phyloP scores from a whole-genome alignment of 2,888 invertebrate species.

The Thumatha senex region DNA sequence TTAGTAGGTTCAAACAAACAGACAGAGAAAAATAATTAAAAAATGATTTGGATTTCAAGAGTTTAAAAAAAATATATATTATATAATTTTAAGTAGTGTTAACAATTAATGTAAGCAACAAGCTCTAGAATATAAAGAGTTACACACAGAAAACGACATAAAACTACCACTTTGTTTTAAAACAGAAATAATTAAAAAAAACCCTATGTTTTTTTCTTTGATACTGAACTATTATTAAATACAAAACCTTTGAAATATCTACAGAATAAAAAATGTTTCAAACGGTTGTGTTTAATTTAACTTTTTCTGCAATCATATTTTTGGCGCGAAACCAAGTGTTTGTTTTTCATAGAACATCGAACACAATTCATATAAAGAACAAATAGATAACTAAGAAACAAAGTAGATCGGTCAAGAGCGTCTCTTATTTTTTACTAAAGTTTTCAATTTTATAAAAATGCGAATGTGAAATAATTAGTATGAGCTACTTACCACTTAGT shows the following conservation, averaged over 20 bases:
- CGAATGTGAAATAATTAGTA: slow-evolving; percentile 48
- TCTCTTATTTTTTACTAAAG: slow-evolving; percentile 48
- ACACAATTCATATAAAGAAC: slow-evolving; percentile 4
- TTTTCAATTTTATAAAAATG: slow-evolving; percentile 43
- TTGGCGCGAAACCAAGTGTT: not conserved
- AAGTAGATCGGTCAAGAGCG: slow-evolving; percentile 23
- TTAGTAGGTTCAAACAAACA: too few relatives aligned
- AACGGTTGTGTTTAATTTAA: not conserved
- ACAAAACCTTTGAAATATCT: not conserved
- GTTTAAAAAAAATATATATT: too few relatives aligned
- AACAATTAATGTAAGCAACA: too few relatives aligned
- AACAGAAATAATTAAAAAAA: too few relatives aligned
- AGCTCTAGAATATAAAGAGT: too few relatives aligned
- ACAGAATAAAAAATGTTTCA: not conserved
- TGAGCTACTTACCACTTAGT: slow-evolving; percentile 69
- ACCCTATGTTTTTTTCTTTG: not conserved
- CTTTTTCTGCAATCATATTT: not conserved
- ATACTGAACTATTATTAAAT: not conserved
- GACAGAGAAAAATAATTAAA: too few relatives aligned
- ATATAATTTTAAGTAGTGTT: too few relatives aligned
- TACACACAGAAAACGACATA: too few relatives aligned
- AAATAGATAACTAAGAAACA: slow-evolving; percentile 7
- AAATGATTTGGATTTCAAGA: too few relatives aligned
- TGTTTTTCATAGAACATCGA: not conserved
- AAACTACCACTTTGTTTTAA: too few relatives aligned